A percentile compares a stretch with the other conserved stretches of the same genome.
phyloP scores from a whole-genome alignment of 2,888 invertebrate genomes.

The Andrena marginata region DNA sequence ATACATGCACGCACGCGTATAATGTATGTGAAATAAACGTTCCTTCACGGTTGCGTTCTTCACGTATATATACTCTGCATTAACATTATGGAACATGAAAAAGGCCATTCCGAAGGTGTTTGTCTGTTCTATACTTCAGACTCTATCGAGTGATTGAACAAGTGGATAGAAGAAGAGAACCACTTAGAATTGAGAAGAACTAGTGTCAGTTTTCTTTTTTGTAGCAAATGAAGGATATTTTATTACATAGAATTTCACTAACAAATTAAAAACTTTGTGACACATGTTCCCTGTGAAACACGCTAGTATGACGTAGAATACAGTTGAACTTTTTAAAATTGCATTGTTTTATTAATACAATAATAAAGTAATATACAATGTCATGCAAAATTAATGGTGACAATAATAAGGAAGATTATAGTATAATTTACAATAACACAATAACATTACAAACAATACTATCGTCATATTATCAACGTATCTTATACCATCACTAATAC shows the following conservation, averaged over 20 bases:
- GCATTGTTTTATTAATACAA: not conserved
- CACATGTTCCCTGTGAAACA: not conserved
- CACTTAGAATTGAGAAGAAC: too few species aligned
- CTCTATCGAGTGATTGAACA: too few species aligned
- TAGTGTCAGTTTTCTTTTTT: too few species aligned
- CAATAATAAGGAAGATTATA: not conserved
- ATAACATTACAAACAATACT: not conserved
- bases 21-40: conserved; percentile 61
- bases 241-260: too few species aligned
- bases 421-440: not conserved
- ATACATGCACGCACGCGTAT: conserved; percentile 46
- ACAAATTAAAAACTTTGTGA: too few species aligned
- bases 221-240: too few species aligned
- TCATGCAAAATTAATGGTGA: not conserved
- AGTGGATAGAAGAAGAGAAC: too few species aligned
- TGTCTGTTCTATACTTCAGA: not conserved
- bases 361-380: not conserved
- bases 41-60: conserved; percentile 13
- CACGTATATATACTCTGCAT: conserved; percentile 28
- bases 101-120: not conserved
- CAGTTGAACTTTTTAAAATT: not conserved
- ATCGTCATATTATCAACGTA: not conserved
- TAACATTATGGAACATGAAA: conserved; percentile 52
- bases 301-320: not conserved
- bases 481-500: not conserved